These are phyloP conservation scores for Nerophis ophidion DNA, from an alignment of 2,113 vertebrate species.

Conservation along the genomic window DNA sequence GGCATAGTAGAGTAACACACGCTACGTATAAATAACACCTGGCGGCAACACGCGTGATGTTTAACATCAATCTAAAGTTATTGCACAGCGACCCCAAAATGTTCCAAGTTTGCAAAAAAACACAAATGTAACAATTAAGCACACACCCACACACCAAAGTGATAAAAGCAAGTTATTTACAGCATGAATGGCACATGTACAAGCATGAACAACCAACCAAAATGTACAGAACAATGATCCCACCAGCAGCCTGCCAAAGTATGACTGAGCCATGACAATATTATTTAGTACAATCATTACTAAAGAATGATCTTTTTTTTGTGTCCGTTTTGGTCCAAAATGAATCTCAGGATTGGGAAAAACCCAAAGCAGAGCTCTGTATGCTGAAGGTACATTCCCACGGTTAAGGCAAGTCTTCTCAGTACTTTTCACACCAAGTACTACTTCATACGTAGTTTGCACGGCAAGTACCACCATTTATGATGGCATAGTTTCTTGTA, in stretches of 20 bases:
- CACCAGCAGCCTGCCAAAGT: slow-evolving; percentile 71
- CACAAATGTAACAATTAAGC: slow-evolving; percentile 43
- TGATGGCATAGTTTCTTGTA: too few relatives aligned
- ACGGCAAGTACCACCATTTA: too few relatives aligned
- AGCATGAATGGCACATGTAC: slow-evolving; percentile 63
- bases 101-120: slow-evolving; percentile 62
- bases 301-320: slow-evolving; percentile 26
- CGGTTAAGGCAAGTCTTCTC: slow-evolving; percentile 49
- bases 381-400: slow-evolving; percentile 33
- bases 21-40: slow-evolving; percentile 33
- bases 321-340: slow-evolving; percentile 63
- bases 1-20: slow-evolving; percentile 37
- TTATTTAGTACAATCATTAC: slow-evolving; percentile 31
- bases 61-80: slow-evolving; percentile 66
- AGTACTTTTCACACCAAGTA: background rate
- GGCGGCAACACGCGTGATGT: slow-evolving; percentile 44
- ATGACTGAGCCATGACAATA: slow-evolving; percentile 54
- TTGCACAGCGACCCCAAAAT: slow-evolving; percentile 74
- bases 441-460: too few relatives aligned
- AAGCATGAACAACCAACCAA: slow-evolving; percentile 46
- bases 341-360: slow-evolving; percentile 20
- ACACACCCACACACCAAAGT: slow-evolving; percentile 23
- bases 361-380: slow-evolving; percentile 21
- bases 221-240: slow-evolving; percentile 41
- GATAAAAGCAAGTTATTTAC: slow-evolving; percentile 59